Percentiles rank a stretch among this genome's conserved stretches.
These are phyloP conservation scores for Seira ritae DNA, from an alignment of 2,888 invertebrate genomes.

Conservation along the genomic window DNA sequence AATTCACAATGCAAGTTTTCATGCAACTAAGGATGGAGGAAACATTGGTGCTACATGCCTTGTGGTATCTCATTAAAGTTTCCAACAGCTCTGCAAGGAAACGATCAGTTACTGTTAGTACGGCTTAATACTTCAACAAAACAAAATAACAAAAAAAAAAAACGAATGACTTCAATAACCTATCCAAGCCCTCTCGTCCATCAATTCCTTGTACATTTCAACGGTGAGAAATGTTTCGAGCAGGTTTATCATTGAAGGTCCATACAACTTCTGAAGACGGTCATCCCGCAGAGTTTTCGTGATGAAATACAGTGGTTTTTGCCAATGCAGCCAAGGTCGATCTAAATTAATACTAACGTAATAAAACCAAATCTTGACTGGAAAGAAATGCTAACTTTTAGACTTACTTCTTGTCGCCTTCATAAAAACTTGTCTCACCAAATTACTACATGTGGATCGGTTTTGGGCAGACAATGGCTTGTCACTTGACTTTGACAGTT, in stretches of 20 bases:
- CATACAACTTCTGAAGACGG: constrained; percentile 45
- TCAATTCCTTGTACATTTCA: constrained; percentile 46
- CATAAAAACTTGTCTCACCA: no score
- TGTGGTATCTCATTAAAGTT: constrained; percentile 38
- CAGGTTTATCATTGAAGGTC: constrained; percentile 44
- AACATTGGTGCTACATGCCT: constrained; percentile 36
- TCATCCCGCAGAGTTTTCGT: constrained; percentile 39
- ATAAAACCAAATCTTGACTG: neutral
- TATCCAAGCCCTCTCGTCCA: constrained; percentile 56
- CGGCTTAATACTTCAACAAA: no score
- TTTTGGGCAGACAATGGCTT: no score
- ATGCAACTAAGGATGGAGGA: constrained; percentile 48
- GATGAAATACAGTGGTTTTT: constrained; percentile 46
- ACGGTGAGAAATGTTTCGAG: constrained; percentile 53
- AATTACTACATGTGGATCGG: no score
- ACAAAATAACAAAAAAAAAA: neutral
- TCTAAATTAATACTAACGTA: constrained; percentile 5
- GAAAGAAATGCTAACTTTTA: neutral
- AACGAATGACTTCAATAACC: constrained; percentile 33
- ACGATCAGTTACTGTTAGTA: constrained; percentile 3
- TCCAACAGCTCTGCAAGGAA: constrained; percentile 52
- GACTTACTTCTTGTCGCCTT: no score
- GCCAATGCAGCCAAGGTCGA: constrained; percentile 52
- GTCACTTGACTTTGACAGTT: no score
- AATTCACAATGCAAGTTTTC: constrained; percentile 59